These are phyloP conservation scores for Clanis bilineata DNA, from an alignment of 2,888 invertebrate genomes.

Conservation along the genomic window DNA sequence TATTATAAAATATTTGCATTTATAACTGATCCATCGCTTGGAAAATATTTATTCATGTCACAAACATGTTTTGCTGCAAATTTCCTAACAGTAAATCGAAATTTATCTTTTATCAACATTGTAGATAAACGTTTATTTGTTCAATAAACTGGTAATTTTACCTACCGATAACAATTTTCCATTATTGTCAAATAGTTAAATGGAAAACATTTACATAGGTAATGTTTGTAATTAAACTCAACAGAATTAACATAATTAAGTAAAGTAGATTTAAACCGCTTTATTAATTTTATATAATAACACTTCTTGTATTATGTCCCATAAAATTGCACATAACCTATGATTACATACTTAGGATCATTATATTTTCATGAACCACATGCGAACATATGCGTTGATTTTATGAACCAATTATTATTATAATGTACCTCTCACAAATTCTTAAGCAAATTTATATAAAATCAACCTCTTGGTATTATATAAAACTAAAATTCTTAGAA, in stretches of 20 bases:
- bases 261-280: not conserved
- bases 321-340: not conserved
- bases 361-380: not conserved
- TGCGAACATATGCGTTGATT: not conserved
- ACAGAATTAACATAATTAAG: not conserved
- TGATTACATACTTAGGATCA: not conserved
- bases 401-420: too few relatives aligned
- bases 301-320: not conserved
- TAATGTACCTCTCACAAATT: too few relatives aligned
- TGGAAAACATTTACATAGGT: constrained; percentile 6
- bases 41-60: not conserved
- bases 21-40: not conserved
- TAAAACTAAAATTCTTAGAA: too few relatives aligned
- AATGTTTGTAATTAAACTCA: constrained; percentile 1
- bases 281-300: constrained; percentile 4
- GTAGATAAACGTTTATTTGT: not conserved
- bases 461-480: too few relatives aligned
- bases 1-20: not conserved
- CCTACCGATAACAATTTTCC: constrained; percentile 3
- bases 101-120: not conserved
- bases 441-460: too few relatives aligned
- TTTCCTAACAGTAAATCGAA: not conserved
- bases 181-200: not conserved
- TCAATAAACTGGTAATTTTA: not conserved
- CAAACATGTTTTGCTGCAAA: not conserved